Evolutionary conservation across 2,888 invertebrate species (phyloP), one percentile per base, ranked within the genome.

Genomic region (Lasioglossum zephyrum): DNA sequence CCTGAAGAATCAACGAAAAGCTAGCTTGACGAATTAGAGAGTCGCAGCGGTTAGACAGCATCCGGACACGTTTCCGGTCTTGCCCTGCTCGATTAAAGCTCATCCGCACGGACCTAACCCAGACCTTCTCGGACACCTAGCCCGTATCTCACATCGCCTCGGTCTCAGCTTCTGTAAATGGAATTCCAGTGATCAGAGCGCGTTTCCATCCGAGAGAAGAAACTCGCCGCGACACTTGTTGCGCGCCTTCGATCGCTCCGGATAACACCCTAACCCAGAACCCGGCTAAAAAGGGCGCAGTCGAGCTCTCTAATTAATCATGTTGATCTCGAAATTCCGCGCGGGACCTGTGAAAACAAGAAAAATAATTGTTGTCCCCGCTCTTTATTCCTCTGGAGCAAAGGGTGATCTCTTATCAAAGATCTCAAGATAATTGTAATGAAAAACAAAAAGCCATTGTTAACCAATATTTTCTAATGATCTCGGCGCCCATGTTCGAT

Each of bases 11-110:
- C 60, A 80, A 83, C 36, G 70, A 47, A 86, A 89, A 91, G 82
- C 89, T 84, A 72, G 82, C 85, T 90, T 92, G 92, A 92, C 87
- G 87, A 90, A 92, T 92, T 88, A 91, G 87, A 87, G 82, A 82
- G 78, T 82, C 73, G 74, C 88, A 79, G 81, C 47, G 75, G 78
- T 44, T 44, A 79, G 92, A 92, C 92, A 92, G 88, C 60, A 60
- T 86, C 86, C 74, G 6, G 79, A 78, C 77, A 84, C 36, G 86
- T 82, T 84, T 44, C 74, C 73, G 81, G 63, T 73, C 13, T 13
- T 47, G 89, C 88, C 89, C 79, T 70, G 44, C 72, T 63, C 77
- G 79, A 91, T 91, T 92, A 92, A 77, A 75, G 39, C 72, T 18
- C 47, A 26, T 26, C 60, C 16, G 8, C 9, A 31, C n/a, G 53